A percentile compares a stretch with the other conserved stretches of the same genome.
phyloP scores from a whole-genome alignment of 1,140 invertebrate genomes.

The Drosophila orosa region DNA sequence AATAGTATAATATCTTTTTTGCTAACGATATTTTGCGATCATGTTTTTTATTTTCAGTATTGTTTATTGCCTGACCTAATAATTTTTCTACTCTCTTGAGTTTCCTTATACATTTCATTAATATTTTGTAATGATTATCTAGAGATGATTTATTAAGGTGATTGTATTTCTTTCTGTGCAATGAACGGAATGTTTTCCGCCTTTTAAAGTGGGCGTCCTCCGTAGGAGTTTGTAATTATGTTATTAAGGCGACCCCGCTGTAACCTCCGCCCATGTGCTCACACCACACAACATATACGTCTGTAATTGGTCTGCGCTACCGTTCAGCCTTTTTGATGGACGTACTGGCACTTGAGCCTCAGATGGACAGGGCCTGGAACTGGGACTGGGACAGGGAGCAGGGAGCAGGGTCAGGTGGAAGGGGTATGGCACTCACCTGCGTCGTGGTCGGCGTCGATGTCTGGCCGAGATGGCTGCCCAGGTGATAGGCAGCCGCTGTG shows the following conservation, averaged over 20 bases:
- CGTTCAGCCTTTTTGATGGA: conserved; percentile 56
- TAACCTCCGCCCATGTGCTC: conserved; percentile 30
- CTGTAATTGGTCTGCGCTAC: conserved; percentile 74
- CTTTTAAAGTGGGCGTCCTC: conserved; percentile 80
- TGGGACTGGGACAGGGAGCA: background rate
- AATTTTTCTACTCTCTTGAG: background rate
- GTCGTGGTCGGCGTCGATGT: conserved; percentile 80
- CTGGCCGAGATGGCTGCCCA: conserved; percentile 84
- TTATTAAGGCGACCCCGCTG: conserved; percentile 64
- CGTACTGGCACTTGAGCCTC: conserved; percentile 34
- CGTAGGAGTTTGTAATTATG: conserved; percentile 78
- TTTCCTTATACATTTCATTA: too few relatives aligned
- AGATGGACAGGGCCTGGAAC: background rate
- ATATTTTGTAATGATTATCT: background rate
- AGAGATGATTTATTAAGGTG: fast-evolving
- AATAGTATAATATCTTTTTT: too few relatives aligned
- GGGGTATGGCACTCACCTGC: conserved; percentile 75
- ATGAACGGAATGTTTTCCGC: conserved; percentile 62
- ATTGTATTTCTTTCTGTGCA: conserved; percentile 3
- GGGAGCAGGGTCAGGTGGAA: conserved; percentile 10
- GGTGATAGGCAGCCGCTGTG: conserved; percentile 83
- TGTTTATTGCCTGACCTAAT: background rate
- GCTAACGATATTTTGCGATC: background rate
- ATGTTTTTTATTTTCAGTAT: background rate
- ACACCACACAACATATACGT: conserved; percentile 16